These are phyloP conservation scores for Aphidius gifuensis DNA, from an alignment of 1,140 invertebrate species.

Conservation along the genomic window DNA sequence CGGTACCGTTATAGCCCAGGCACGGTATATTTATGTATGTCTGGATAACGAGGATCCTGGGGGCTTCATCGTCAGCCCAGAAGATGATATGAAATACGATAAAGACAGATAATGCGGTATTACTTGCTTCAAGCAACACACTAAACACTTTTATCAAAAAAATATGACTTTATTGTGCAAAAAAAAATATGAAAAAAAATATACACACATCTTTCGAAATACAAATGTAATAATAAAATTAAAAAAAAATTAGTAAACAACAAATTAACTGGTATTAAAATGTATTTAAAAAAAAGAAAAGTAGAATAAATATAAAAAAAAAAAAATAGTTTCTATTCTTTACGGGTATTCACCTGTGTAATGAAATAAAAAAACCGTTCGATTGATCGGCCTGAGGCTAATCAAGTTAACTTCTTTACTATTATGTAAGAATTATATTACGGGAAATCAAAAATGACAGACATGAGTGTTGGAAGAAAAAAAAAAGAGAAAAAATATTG, in stretches of 20 bases:
- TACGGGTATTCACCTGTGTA: conserved; percentile 12
- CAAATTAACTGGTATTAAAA: too few relatives aligned
- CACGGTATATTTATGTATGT: conserved; percentile 27
- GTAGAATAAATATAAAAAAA: background rate
- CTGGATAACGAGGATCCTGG: conserved; percentile 26
- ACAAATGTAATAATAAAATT: too few relatives aligned
- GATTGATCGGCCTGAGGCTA: conserved; percentile 24
- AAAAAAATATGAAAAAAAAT: too few relatives aligned
- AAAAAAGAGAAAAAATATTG: background rate
- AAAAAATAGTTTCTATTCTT: background rate
- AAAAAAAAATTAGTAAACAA: too few relatives aligned
- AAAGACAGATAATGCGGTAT: background rate
- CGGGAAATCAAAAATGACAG: conserved; percentile 20
- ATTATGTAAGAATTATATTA: conserved; percentile 20
- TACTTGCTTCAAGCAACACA: too few relatives aligned
- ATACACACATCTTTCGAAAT: too few relatives aligned
- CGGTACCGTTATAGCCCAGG: conserved; percentile 24
- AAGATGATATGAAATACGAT: conserved; percentile 4
- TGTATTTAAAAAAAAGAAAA: background rate
- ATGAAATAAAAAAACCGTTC: conserved; percentile 9
- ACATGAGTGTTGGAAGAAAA: conserved; percentile 14
- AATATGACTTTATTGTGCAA: too few relatives aligned
- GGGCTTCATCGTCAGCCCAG: background rate
- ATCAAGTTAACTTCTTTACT: conserved; percentile 20
- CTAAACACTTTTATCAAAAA: too few relatives aligned